Conservation (phyloP, 2,888 invertebrate species). For the Drosophila gaucha region DNA sequence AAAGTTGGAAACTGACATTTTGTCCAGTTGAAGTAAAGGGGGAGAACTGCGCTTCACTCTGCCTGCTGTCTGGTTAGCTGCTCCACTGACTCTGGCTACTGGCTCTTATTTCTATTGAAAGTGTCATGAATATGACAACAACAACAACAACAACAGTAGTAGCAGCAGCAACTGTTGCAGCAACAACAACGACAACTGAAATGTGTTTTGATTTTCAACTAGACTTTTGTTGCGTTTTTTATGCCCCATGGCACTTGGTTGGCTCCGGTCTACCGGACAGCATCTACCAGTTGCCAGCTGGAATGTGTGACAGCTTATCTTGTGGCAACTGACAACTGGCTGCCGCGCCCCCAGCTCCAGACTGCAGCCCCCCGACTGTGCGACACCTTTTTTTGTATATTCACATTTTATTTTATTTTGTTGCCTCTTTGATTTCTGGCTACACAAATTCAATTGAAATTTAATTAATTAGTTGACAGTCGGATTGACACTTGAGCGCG, state of each 20-base stretch:
- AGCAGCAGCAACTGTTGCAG: constrained; percentile 13
- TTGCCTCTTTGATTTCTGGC: constrained; percentile 54
- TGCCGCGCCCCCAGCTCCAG: constrained; percentile 49
- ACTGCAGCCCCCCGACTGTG: constrained; percentile 67
- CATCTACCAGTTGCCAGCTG: constrained; percentile 36
- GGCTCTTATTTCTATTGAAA: constrained; percentile 79
- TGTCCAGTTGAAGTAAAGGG: constrained; percentile 48
- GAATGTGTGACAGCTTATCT: constrained; percentile 83
- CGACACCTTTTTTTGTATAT: constrained; percentile 47
- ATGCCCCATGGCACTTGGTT: constrained; percentile 27
- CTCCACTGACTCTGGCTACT: constrained; percentile 52
- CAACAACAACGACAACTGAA: constrained; percentile 38
- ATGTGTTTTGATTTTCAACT: constrained; percentile 78
- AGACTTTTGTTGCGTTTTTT: constrained; percentile 70
- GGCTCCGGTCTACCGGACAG: constrained; percentile 29
- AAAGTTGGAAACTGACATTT: constrained; percentile 63
- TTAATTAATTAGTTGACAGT: constrained; percentile 84
- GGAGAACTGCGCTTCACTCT: constrained; percentile 28
- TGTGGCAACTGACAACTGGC: constrained; percentile 80
- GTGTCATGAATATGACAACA: constrained; percentile 69
- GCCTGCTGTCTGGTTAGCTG: constrained; percentile 50
- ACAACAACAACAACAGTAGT: constrained; percentile 32
- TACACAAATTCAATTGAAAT: constrained; percentile 84
- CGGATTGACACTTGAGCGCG: constrained; percentile 78
- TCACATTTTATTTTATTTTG: constrained; percentile 11